Base-by-base conservation (phyloP, 2,888 invertebrate species). In the Heliconius charithonia region DNA sequence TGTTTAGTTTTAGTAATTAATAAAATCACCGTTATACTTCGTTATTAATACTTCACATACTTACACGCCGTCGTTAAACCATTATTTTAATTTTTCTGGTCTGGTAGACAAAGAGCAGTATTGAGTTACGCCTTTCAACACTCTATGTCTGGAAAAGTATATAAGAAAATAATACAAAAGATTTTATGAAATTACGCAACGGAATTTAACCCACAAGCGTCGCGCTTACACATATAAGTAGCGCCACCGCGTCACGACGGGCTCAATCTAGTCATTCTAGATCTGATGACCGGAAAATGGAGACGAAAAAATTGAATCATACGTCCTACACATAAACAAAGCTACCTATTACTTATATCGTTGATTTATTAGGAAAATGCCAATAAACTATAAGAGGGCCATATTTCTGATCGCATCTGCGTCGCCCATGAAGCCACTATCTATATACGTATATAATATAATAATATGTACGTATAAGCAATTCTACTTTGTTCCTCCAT, bases 281-380 rank as follows among this genome's bases (percentile, higher is more conserved):
- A 13, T 27, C 25, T 27, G n/a, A 27, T 62, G 62, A 62, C 62
- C 62, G 62, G 16, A 63, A 63, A 63, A 63, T 29, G 13, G 63
- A 29, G 19, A 63, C 67, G 65, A 27, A 32, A 69, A 41, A 69
- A n/a, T 41, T 16, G 13, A 25, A 25, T 67, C n/a, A 37, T 19
- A 67, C 45, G 19, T 27, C 32, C 32, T 19, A 72, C 71, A 73
- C 56, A 72, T 59, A 72, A 32, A 37, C 72, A 59, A n/a, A 59
- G 72, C 59, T 72, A 59, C 32, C 72, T 59, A 72, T 59, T 37
- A 37, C 59, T 59, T 72, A 72, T 72, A 75, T 41, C 25, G 32
- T 71, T 77, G 80, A 81, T 81, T 81, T 81, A 81, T 80, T 70
- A 78, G 75, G 69, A 79, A 81, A 73, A 80, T 59, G 76, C 80